Percentiles rank a stretch among this genome's conserved stretches.
phyloP scores from a whole-genome alignment of 2,888 invertebrate genomes.

The Apocheima hispidaria region DNA sequence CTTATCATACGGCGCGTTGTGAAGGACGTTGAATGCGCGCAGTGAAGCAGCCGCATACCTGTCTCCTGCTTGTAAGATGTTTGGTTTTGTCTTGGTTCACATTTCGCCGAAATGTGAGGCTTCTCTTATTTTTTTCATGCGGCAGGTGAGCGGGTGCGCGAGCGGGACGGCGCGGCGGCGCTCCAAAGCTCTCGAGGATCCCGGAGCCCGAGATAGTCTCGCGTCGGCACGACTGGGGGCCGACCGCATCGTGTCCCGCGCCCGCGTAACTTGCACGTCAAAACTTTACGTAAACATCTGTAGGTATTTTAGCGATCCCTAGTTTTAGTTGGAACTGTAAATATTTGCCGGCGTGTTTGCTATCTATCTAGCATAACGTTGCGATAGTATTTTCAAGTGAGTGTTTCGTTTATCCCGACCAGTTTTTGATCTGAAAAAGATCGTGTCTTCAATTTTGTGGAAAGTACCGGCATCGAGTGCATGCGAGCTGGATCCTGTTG shows the following conservation, averaged over 20 bases:
- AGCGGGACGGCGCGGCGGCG: conserved; percentile 66
- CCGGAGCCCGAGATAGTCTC: conserved; percentile 70
- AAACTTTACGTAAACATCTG: conserved; percentile 77
- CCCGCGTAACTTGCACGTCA: conserved; percentile 60
- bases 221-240: conserved; percentile 71
- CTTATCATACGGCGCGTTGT: conserved; percentile 21
- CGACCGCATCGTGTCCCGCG: conserved; percentile 61
- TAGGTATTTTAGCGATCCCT: conserved; percentile 53
- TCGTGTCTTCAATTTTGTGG: conserved; percentile 75
- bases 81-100: conserved; percentile 63
- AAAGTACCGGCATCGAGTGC: conserved; percentile 74
- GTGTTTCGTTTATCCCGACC: conserved; percentile 53
- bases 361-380: conserved; percentile 27
- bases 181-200: conserved; percentile 70
- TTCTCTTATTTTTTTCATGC: conserved; percentile 74
- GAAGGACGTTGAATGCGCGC: conserved; percentile 44
- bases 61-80: conserved; percentile 64
- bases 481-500: conserved; percentile 77
- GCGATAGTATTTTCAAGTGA: conserved; percentile 39
- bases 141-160: conserved; percentile 77
- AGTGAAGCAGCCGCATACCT: conserved; percentile 63
- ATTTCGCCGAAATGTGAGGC: conserved; percentile 81
- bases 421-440: conserved; percentile 58
- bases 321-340: conserved; percentile 51
- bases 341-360: conserved; percentile 50